Conservation (phyloP, 2,113 vertebrate genomes). For the Gymnocephalus cernua region DNA sequence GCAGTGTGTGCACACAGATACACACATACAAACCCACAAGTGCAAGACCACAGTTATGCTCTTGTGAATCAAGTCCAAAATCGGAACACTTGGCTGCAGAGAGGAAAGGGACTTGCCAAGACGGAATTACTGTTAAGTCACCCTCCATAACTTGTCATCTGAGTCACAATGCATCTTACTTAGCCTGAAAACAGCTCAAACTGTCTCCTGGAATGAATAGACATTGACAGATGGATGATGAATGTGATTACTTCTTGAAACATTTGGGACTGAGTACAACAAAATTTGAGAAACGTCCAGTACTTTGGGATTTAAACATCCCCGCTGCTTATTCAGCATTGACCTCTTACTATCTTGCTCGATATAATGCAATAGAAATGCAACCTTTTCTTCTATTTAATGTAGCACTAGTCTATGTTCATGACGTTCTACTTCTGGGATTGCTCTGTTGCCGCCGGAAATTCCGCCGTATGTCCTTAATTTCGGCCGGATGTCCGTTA, state of each 20-base stretch:
- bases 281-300: neutral
- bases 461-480: no score
- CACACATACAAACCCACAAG: conserved; percentile 35
- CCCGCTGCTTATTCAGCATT: no score
- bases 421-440: no score
- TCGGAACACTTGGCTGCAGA: conserved; percentile 27
- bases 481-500: no score
- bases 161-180: conserved; percentile 46
- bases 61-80: conserved; percentile 51
- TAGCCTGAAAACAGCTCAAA: conserved; percentile 29
- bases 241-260: neutral
- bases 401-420: no score
- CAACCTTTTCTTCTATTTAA: no score
- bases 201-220: neutral
- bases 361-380: no score
- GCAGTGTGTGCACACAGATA: conserved; percentile 5
- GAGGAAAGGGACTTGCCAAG: conserved; percentile 22
- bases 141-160: conserved; percentile 7
- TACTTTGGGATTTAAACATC: neutral
- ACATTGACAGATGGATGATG: neutral
- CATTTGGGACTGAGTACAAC: neutral
- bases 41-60: conserved; percentile 40
- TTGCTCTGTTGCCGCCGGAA: no score
- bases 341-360: no score
- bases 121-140: neutral